A percentile compares a stretch with the other conserved stretches of the same genome.
Evolutionary conservation across 2,888 invertebrate species (phyloP).

Genomic region (Liopterus haemorrhoidalis): DNA sequence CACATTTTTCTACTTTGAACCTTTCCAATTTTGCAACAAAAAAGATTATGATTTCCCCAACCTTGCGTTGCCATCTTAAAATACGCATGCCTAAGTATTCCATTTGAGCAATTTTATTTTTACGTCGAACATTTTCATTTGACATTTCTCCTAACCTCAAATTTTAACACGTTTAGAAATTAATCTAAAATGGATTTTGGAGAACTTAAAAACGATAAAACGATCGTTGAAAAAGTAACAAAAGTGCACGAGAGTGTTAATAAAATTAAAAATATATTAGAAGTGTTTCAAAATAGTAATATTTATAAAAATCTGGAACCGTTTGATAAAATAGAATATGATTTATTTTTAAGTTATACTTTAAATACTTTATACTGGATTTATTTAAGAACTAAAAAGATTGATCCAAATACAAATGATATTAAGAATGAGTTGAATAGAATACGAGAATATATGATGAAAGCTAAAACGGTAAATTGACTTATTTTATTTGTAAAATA

Average conservation of each 20-base stretch:
- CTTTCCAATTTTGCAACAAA: too few species aligned
- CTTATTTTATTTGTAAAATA: constrained; percentile 6
- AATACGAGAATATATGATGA: constrained; percentile 51
- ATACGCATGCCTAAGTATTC: too few species aligned
- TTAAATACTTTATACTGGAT: constrained; percentile 74
- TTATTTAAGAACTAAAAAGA: constrained; percentile 63
- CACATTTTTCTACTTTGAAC: too few species aligned
- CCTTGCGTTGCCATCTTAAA: too few species aligned
- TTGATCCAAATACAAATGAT: constrained; percentile 58
- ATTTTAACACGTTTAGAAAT: too few species aligned
- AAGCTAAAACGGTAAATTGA: constrained; percentile 48
- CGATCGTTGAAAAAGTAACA: constrained; percentile 39
- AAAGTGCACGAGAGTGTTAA: constrained; percentile 40
- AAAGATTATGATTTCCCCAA: too few species aligned
- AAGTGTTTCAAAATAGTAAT: constrained; percentile 34
- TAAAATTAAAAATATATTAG: constrained; percentile 39
- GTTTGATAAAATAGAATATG: constrained; percentile 61
- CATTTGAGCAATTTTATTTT: too few species aligned
- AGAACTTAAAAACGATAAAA: constrained; percentile 38
- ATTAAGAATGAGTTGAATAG: constrained; percentile 52
- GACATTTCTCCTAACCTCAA: too few species aligned
- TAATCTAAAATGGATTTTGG: constrained; percentile 37
- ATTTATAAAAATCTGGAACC: constrained; percentile 50
- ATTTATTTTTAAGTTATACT: constrained; percentile 58
- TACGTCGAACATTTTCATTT: too few species aligned